Evolutionary conservation across 2,888 invertebrate genomes (phyloP), one percentile per base, ranked within the genome.

Genomic region (Cynaeus angustus): DNA sequence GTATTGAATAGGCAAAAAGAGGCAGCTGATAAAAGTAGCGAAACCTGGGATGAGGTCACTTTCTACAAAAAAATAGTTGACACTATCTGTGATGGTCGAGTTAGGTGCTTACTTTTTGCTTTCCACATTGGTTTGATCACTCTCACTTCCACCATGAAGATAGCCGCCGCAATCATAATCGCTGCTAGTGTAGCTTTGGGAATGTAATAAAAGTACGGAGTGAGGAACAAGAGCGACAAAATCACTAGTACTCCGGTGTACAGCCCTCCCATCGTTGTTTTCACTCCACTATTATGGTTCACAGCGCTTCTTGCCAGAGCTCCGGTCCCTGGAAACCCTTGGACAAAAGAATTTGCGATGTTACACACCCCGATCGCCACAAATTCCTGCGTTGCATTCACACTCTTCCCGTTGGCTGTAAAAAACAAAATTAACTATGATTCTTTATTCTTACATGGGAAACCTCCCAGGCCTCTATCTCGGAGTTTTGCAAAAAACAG

Each of bases 351-450:
- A 84, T 94, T 96, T 62, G 92, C 90, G 62, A 97, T 88, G 84
- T 94, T 94, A 69, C 93, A 91, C 26, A 92, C 83, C 48, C 95
- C 95, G 65, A 96, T 90, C 1, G 97, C 96, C 70, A 97, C 88
- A 79, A 97, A 88, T 86, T 97, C 97, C 84, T 97, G 96, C 14
- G 95, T 96, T 26, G 97, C 94, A 84, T 97, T 95, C 53, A 97
- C 93, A 37, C 93, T 88, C 81, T 91, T 91, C 10, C 94, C 94
- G 82, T 91, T 90, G 5, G 92, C 90, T 90, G 73, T 8, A 84
- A 72, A 71, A 58, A 61, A 70, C 9, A 1, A 21, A 4, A 21
- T n/a, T n/a, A n/a, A n/a, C n/a, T n/a, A n/a, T n/a, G n/a, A n/a
- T n/a, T n/a, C n/a, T n/a, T n/a, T n/a, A n/a, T n/a, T n/a, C n/a